A percentile compares a stretch with the other conserved stretches of the same genome.
phyloP scores from a whole-genome alignment of 2,888 invertebrate species.

The Pammene aurita region DNA sequence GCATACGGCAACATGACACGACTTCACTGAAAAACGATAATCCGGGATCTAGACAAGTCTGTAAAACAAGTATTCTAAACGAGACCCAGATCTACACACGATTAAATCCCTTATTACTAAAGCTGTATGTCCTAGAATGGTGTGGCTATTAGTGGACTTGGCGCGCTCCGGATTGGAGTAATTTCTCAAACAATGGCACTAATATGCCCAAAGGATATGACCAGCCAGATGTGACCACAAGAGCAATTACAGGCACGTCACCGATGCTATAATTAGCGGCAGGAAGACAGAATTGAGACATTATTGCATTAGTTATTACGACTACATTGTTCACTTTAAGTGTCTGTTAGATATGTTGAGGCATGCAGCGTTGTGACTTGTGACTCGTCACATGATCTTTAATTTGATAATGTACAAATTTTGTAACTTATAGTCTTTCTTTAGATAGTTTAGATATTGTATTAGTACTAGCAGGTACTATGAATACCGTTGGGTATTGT shows the following conservation, averaged over 20 bases:
- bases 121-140: neutral
- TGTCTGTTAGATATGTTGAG: neutral
- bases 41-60: neutral
- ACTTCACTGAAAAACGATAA: constrained; percentile 11
- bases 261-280: constrained; percentile 42
- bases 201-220: constrained; percentile 28
- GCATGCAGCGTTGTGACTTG: too few species aligned
- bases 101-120: neutral
- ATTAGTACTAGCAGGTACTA: too few species aligned
- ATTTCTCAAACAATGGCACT: constrained; percentile 20
- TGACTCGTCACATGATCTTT: too few species aligned
- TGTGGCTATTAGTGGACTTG: neutral
- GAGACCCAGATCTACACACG: neutral
- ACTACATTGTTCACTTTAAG: constrained; percentile 18
- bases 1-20: neutral
- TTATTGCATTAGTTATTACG: constrained; percentile 43
- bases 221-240: constrained; percentile 18
- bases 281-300: constrained; percentile 49
- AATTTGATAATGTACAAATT: too few species aligned
- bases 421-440: too few species aligned
- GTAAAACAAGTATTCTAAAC: neutral
- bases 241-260: constrained; percentile 30
- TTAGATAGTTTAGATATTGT: too few species aligned
- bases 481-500: too few species aligned
- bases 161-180: neutral